A percentile compares a stretch with the other conserved stretches of the same genome.
Evolutionary conservation across 2,888 invertebrate species (phyloP).

Genomic region (Pammene fasciana): DNA sequence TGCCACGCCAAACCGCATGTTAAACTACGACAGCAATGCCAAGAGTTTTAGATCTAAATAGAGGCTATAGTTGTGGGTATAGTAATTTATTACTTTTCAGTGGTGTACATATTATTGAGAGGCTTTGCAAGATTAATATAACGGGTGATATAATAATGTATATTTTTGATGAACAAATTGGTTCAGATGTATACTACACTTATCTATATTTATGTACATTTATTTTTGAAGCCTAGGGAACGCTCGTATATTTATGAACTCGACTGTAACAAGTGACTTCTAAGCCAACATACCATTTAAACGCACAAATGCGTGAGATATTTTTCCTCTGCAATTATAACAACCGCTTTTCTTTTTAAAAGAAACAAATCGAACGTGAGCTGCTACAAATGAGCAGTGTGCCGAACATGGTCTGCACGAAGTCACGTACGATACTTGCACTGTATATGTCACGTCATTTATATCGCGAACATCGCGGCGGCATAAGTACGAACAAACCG

Average conservation of each 20-base stretch:
- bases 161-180: too few relatives aligned
- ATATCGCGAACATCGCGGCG: background rate
- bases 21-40: background rate
- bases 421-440: constrained; percentile 19
- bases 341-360: background rate
- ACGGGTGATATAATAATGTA: too few relatives aligned
- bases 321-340: background rate
- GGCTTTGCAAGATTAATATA: too few relatives aligned
- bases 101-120: too few relatives aligned
- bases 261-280: background rate
- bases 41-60: background rate
- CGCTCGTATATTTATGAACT: too few relatives aligned
- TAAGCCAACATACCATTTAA: background rate
- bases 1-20: background rate
- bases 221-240: too few relatives aligned
- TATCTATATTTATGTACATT: too few relatives aligned
- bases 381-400: constrained; percentile 16
- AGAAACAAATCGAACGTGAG: constrained; percentile 11
- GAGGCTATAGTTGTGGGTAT: background rate
- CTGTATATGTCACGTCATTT: constrained; percentile 10
- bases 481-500: background rate
- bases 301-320: background rate
- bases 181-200: too few relatives aligned
- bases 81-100: too few relatives aligned
- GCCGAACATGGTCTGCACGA: constrained; percentile 8